Percentiles rank a stretch among this genome's conserved stretches.
Evolutionary conservation across 2,888 invertebrate species (phyloP).

Genomic region (Conops quadrifasciatus): DNA sequence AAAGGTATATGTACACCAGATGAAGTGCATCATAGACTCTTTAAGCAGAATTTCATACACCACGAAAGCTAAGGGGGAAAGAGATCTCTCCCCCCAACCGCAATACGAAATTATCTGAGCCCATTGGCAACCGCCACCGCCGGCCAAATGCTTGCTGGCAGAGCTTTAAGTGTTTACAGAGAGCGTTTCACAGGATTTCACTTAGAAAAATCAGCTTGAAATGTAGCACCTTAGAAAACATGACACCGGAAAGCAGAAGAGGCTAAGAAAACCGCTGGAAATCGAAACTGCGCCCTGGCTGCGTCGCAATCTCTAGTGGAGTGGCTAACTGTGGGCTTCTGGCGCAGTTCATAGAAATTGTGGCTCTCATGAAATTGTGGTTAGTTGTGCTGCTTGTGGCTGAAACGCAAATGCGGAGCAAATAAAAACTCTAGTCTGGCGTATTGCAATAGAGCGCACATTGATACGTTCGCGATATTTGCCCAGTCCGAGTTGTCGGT

Average conservation of each 20-base stretch:
- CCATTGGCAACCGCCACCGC: not conserved
- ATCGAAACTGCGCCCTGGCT: not conserved
- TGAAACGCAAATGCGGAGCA: conserved; percentile 1
- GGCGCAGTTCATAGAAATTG: conserved; percentile 9
- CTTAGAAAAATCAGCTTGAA: not conserved
- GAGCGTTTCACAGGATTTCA: conserved; percentile 2
- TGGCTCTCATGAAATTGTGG: conserved; percentile 13
- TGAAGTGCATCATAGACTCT: too few species aligned
- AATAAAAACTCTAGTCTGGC: not conserved
- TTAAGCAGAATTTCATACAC: too few species aligned
- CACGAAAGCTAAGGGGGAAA: too few species aligned
- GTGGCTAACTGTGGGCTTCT: conserved; percentile 7
- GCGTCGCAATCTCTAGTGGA: not conserved
- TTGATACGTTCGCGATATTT: too few species aligned
- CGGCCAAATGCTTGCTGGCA: not conserved
- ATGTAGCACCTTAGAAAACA: conserved; percentile 4
- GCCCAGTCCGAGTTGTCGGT: too few species aligned
- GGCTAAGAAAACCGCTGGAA: not conserved
- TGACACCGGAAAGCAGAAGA: conserved; percentile 5
- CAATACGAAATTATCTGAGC: not conserved
- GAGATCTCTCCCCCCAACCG: conserved; percentile 40
- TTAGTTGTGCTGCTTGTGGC: conserved; percentile 6
- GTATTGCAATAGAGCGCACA: not conserved
- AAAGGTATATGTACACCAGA: too few species aligned
- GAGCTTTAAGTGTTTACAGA: not conserved